Conservation (phyloP, 2,113 vertebrate genomes). For the Crotalus viridis region DNA sequence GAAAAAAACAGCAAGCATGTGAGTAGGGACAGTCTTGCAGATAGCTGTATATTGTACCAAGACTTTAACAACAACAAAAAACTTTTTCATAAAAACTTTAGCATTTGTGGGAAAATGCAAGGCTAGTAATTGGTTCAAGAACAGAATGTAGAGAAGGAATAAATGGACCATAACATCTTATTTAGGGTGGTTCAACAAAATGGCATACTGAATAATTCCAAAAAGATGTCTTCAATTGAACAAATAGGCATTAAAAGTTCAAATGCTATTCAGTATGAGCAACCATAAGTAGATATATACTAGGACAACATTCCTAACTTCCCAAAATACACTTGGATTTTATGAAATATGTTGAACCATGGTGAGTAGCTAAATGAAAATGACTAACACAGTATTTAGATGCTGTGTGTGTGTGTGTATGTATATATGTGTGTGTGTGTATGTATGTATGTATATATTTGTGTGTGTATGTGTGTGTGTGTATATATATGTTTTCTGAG, state of each 20-base stretch:
- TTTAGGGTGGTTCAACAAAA: neutral
- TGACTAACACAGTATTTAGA: neutral
- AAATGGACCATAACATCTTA: neutral
- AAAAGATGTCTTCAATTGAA: neutral
- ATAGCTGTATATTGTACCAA: neutral
- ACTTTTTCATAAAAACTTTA: neutral
- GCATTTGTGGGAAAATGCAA: neutral
- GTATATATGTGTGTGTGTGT: rapidly evolving
- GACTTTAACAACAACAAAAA: neutral
- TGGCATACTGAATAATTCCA: neutral
- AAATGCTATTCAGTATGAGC: neutral
- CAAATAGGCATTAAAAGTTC: neutral
- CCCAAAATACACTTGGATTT: neutral
- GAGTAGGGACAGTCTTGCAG: neutral
- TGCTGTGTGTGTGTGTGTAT: neutral
- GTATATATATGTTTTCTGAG: too few species aligned
- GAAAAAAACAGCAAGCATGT: neutral
- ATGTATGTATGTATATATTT: too few species aligned
- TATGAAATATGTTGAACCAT: neutral
- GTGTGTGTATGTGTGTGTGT: too few species aligned
- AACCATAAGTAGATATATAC: neutral
- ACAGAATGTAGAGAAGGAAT: neutral
- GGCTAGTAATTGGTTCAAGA: neutral
- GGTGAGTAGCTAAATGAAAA: neutral
- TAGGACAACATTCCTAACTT: neutral